Percentiles rank a stretch among this genome's conserved stretches.
Evolutionary conservation across 2,797 vertebrate species (phyloP).

Genomic region (Hypotaenidia philippensis): DNA sequence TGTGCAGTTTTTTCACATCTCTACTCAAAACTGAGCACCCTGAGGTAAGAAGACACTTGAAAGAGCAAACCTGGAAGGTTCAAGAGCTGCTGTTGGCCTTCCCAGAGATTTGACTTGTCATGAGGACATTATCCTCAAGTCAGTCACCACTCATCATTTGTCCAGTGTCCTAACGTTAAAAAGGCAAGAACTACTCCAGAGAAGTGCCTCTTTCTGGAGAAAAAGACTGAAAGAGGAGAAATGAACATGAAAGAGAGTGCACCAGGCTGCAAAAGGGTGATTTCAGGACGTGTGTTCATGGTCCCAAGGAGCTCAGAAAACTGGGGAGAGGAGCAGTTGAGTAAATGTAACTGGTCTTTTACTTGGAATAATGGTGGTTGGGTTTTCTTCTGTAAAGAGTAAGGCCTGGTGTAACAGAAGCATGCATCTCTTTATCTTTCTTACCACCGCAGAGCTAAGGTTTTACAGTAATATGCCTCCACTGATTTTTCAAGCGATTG

Average conservation of each 20-base stretch:
- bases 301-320: not conserved
- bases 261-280: not conserved
- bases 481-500: not conserved
- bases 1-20: not conserved
- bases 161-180: not conserved
- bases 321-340: not conserved
- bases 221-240: not conserved
- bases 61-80: not conserved
- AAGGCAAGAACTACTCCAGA: not conserved
- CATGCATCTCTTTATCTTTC: not conserved
- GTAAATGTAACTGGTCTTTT: not conserved
- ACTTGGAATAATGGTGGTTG: not conserved
- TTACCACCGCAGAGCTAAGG: not conserved
- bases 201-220: not conserved
- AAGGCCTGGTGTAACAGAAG: not conserved
- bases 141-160: not conserved
- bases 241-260: not conserved
- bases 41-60: not conserved
- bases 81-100: not conserved
- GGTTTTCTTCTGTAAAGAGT: not conserved
- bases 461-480: not conserved
- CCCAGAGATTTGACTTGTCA: not conserved
- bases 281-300: not conserved
- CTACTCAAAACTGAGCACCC: not conserved
- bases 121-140: not conserved